Percentiles rank a stretch among this genome's conserved stretches.
These are phyloP conservation scores for Alloscopus bannaensis DNA, from an alignment of 2,888 invertebrate genomes.

Conservation along the genomic window DNA sequence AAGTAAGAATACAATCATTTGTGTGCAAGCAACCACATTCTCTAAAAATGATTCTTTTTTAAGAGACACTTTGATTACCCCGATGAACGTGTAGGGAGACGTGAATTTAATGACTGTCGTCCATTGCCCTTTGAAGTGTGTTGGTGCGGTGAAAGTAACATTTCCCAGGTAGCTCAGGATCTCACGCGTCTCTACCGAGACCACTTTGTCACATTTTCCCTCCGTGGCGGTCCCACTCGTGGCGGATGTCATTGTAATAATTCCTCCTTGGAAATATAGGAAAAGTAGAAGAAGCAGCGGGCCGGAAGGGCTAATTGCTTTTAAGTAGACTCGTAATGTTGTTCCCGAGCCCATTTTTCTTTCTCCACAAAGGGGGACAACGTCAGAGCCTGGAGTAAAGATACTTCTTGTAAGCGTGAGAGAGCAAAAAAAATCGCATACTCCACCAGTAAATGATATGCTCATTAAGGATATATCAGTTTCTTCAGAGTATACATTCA, in stretches of 20 bases:
- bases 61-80: slow-evolving; percentile 57
- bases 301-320: slow-evolving; percentile 64
- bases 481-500: no score
- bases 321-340: slow-evolving; percentile 66
- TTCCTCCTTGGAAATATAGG: slow-evolving; percentile 58
- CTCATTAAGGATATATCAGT: no score
- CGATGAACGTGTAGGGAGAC: slow-evolving; percentile 60
- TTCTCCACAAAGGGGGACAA: slow-evolving; percentile 38
- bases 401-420: no score
- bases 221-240: slow-evolving; percentile 29
- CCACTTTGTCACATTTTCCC: slow-evolving; percentile 62
- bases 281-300: slow-evolving; percentile 60
- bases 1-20: no score
- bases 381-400: neutral
- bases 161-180: slow-evolving; percentile 63
- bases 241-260: slow-evolving; percentile 53
- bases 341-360: slow-evolving; percentile 60
- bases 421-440: no score
- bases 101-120: slow-evolving; percentile 60
- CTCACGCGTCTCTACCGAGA: slow-evolving; percentile 46
- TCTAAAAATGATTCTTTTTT: no score
- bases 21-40: no score
- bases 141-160: slow-evolving; percentile 55
- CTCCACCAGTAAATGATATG: no score
- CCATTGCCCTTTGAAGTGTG: slow-evolving; percentile 43